Base-by-base conservation (phyloP, 1,140 invertebrate genomes). In the Schmidtea mediterranea region DNA sequence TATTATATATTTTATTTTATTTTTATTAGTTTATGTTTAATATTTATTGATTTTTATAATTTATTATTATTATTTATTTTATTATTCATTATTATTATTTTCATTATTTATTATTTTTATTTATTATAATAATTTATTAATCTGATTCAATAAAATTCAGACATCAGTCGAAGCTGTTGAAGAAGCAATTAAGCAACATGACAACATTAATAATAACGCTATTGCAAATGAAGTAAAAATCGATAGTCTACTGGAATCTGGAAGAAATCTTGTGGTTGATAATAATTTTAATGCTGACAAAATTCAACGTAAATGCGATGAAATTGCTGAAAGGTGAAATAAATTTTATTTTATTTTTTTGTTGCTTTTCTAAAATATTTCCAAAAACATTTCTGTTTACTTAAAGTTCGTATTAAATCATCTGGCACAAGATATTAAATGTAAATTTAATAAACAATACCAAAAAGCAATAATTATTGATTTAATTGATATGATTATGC, bases 141-240 rank as follows among this genome's bases (percentile, higher is more conserved):
- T 36, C 15, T 23, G n/a, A n/a, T n/a, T n/a, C n/a, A n/a, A n/a
- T n/a, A n/a, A n/a, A n/a, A n/a, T 55, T 48, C 54, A 66, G 59
- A 60, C 58, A 41, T 59, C 62, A 16, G 69, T 95, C 43, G 92
- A 98, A 65, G 83, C 92, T 62, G 90, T 87, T 24, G 90, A 98
- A 62, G 87, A 87, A 58, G 72, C 84, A 58, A 78, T 95, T 55
- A 97, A 95, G 66, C 76, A 84, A 16, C 87, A 97, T 66, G 89
- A 97, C 65, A 83, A 89, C 1, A 95, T 97, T 72, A 76, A 95
- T 55, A 95, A 86, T 0, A 95, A 89, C 0, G 90, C 97, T 82
- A 89, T 97, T 67, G 90, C 90, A 2, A 98, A 98, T 66, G 89
- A 97, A 63, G 92, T 98, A 58, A 97, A 97, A 67, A 82, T 98